These are phyloP conservation scores for Otis tarda DNA, from an alignment of 2,113 vertebrate genomes.

Conservation along the genomic window DNA sequence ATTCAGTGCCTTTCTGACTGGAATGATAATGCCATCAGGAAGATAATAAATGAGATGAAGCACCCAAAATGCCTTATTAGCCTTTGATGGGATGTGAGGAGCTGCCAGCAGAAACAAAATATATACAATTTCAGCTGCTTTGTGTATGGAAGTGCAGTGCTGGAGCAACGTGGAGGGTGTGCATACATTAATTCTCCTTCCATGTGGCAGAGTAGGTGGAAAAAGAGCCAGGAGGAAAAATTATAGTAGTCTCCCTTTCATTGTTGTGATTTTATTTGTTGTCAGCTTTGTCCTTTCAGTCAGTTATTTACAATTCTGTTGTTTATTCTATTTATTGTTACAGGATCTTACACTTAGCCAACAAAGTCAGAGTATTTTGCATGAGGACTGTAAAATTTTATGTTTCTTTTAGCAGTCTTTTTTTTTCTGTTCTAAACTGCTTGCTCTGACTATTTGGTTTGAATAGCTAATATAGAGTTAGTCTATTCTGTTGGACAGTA, in stretches of 20 bases:
- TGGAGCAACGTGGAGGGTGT: background rate
- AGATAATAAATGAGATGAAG: background rate
- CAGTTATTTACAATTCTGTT: slow-evolving; percentile 10
- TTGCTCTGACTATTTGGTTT: background rate
- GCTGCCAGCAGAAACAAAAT: slow-evolving; percentile 8
- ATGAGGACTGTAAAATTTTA: background rate
- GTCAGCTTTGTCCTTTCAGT: slow-evolving; percentile 17
- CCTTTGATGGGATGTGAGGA: background rate
- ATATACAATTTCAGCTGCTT: background rate
- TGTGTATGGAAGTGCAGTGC: background rate
- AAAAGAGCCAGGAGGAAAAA: slow-evolving; percentile 4
- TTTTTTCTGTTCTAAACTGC: background rate
- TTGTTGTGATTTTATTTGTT: background rate
- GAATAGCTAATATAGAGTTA: background rate
- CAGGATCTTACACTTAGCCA: background rate
- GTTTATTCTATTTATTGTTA: background rate
- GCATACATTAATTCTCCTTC: background rate
- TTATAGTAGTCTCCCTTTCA: background rate
- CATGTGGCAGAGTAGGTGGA: background rate
- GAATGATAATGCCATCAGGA: slow-evolving; percentile 37
- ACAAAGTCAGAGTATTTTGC: background rate
- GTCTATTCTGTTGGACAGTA: background rate
- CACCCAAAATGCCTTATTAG: background rate
- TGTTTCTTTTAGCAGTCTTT: background rate
- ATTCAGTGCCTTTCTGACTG: slow-evolving; percentile 18